Evolutionary conservation across 2,888 invertebrate species (phyloP), one percentile per base, ranked within the genome.

Genomic region (Tinea trinotella): DNA sequence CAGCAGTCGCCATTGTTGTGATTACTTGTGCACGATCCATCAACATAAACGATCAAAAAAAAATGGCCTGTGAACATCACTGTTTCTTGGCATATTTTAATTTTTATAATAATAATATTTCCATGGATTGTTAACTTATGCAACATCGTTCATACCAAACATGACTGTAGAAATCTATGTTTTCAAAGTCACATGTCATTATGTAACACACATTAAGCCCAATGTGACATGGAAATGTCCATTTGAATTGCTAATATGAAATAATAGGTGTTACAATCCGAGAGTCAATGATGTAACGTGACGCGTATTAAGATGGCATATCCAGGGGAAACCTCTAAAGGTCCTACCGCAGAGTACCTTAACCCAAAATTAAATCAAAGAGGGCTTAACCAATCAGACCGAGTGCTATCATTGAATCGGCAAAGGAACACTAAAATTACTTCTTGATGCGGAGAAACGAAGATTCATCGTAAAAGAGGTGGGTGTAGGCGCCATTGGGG

Each of bases 371-470:
- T 85, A 85, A 85, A 85, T 85, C 84, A 83, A 81, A 82, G 84
- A 80, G 82, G 81, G 81, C 76, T 82, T 79, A 78, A 82, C 84
- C 83, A 85, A 84, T 85, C 84, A 83, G 73, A 70, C 68, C 84
- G 83, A 85, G 84, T 85, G 84, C 82, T 85, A 84, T 83, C 85
- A 83, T 84, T 84, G 83, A 84, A 84, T 84, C 83, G 83, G 81
- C 76, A 80, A 84, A 83, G 81, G 80, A 84, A 85, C 84, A 84
- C 83, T 83, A 83, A 84, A 84, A 84, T 84, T 84, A 83, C 84
- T 85, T 84, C 84, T 83, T 84, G 84, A 83, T 84, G 81, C 82
- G 81, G 78, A 81, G 84, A 83, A 84, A 83, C 83, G 84, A 85
- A 84, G 84, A 85, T 84, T 84, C 84, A 84, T 84, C 84, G 84